Evolutionary conservation across 2,888 invertebrate genomes (phyloP).

Genomic region (Ptychoptera albimana): DNA sequence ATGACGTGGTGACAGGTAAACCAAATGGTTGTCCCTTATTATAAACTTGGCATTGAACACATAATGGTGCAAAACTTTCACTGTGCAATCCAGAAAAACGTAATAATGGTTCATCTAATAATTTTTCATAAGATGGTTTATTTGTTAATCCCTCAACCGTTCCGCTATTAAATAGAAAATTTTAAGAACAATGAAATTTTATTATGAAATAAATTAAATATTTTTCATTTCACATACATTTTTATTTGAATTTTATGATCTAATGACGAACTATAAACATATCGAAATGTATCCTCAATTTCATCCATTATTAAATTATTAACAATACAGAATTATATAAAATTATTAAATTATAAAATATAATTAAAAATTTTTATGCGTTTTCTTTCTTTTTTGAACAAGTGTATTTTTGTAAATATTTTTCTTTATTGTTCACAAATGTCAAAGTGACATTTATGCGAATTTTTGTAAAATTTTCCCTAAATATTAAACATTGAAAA

Average conservation of each 20-base stretch:
- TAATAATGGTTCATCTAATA: constrained; percentile 74
- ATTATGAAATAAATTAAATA: constrained; percentile 9
- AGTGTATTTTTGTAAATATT: neutral
- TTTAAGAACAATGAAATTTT: constrained; percentile 8
- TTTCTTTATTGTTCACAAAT: neutral
- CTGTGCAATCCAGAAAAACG: constrained; percentile 82
- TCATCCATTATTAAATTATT: constrained; percentile 41
- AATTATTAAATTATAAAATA: neutral
- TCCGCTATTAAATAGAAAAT: constrained; percentile 44
- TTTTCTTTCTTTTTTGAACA: neutral
- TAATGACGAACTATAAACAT: constrained; percentile 83
- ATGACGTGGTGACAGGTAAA: constrained; percentile 74
- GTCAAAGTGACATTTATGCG: no score
- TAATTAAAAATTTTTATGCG: neutral
- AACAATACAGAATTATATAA: no score
- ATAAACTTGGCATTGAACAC: constrained; percentile 73
- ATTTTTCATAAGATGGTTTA: constrained; percentile 74
- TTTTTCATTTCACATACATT: constrained; percentile 48
- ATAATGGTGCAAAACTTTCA: constrained; percentile 71
- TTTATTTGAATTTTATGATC: constrained; percentile 78
- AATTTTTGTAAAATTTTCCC: no score
- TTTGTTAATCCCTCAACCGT: constrained; percentile 81
- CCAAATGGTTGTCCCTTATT: constrained; percentile 69
- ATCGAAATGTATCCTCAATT: constrained; percentile 65
- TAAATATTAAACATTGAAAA: no score